Base-by-base conservation (phyloP, 2,888 invertebrate genomes). In the Hypomecis punctinalis region DNA sequence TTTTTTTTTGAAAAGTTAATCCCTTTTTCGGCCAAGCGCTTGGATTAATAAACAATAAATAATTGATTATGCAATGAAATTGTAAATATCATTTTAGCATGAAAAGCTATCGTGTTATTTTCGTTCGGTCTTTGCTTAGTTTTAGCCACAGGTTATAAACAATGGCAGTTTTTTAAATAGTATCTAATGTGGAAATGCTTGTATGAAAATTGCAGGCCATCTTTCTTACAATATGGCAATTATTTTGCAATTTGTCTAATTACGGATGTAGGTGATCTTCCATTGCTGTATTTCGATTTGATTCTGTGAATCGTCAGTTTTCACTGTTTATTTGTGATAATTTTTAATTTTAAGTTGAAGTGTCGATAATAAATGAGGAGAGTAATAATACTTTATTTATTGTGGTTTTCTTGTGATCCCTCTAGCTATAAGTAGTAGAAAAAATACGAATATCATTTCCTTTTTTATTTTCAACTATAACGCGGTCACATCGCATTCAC, bases 221-320 rank as follows among this genome's bases (percentile, higher is more conserved):
- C 40, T 23, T 23, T 23, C 10, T 40, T 13, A 37, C 35, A 37
- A 39, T 11, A 47, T 2, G 47, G 36, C n/a, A 49, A 9, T 8
- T 40, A 35, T n/a, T n/a, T 48, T 35, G 33, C 0, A 49, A 49
- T 35, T 39, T 42, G 48, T 42, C 47, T 7, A 6, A 49, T 33
- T 53, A 35, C 11, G 5, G 37, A 49, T 57, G 52, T 58, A 58
- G 51, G 42, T 81, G 79, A 84, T 84, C 76, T 80, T 83, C 76
- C 81, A 79, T 86, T 85, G 82, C 80, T 75, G 79, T 79, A 70
- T 85, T 69, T 67, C 84, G 72, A n/a, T n/a, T 49, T 40, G 91
- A 92, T 92, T 91, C 91, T 91, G 87, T 92, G 92, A 91, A 91
- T 92, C 91, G 82, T 87, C 77, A 75, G 87, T 90, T 91, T 88